These are phyloP conservation scores for Rallus limicola DNA, from an alignment of 2,113 vertebrate genomes.

Conservation along the genomic window DNA sequence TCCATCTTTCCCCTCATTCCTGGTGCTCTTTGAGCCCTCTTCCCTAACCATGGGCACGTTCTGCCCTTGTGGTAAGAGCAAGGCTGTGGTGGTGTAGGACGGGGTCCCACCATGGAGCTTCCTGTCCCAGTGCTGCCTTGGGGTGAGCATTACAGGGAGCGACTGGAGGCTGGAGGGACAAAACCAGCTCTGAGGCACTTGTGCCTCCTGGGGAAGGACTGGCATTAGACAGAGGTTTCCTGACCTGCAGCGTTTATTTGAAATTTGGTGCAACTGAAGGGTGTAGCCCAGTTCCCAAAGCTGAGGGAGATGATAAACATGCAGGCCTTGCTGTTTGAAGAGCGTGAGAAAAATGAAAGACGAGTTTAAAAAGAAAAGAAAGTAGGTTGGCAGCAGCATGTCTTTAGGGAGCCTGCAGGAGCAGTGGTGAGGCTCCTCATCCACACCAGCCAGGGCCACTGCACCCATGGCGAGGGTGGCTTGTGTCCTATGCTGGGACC, in stretches of 20 bases:
- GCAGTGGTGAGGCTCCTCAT: background rate
- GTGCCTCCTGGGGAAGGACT: background rate
- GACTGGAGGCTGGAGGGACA: background rate
- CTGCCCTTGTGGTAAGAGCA: background rate
- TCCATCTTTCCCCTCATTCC: background rate
- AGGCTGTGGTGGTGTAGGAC: background rate
- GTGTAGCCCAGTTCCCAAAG: background rate
- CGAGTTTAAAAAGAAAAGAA: background rate
- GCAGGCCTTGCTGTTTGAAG: background rate
- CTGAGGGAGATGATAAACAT: background rate
- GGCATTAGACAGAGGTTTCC: background rate
- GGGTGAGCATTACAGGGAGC: rapidly evolving
- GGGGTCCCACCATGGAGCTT: rapidly evolving
- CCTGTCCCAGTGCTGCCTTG: background rate
- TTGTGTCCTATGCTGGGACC: background rate
- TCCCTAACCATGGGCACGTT: background rate
- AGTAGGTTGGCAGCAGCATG: background rate
- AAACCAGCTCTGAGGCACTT: background rate
- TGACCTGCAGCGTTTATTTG: background rate
- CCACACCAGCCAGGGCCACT: background rate
- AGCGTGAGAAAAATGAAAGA: background rate
- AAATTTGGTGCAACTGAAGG: background rate
- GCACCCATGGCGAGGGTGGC: background rate
- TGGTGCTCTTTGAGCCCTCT: background rate
- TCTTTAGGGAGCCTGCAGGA: background rate